Percentiles rank a stretch among this genome's conserved stretches.
These are phyloP conservation scores for Periophthalmus magnuspinnatus DNA, from an alignment of 2,797 vertebrate genomes.

Conservation along the genomic window DNA sequence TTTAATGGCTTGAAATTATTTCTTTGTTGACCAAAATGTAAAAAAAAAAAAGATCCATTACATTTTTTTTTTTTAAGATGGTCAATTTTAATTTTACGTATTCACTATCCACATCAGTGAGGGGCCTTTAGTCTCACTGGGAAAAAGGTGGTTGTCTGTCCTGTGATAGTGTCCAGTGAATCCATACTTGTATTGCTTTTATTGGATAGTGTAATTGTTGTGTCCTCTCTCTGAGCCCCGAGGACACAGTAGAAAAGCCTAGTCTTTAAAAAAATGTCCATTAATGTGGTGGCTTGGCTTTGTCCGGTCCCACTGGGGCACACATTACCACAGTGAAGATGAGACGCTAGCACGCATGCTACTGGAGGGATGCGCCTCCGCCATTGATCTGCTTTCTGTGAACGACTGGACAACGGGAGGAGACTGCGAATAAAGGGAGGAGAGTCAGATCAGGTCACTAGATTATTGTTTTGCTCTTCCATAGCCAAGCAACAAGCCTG, in stretches of 20 bases:
- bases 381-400: slow-evolving; percentile 60
- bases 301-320: slow-evolving; percentile 59
- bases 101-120: slow-evolving; percentile 36
- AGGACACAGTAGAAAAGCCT: slow-evolving; percentile 50
- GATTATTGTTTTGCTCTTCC: slow-evolving; percentile 29
- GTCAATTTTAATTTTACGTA: slow-evolving; percentile 20
- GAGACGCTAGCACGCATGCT: slow-evolving; percentile 52
- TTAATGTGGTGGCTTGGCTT: slow-evolving; percentile 64
- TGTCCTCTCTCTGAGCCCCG: slow-evolving; percentile 43
- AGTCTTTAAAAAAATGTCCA: slow-evolving; percentile 44
- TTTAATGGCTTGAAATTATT: slow-evolving; percentile 16
- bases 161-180: slow-evolving; percentile 38
- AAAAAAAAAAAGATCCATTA: background rate
- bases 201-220: slow-evolving; percentile 51
- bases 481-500: background rate
- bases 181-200: slow-evolving; percentile 48
- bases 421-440: slow-evolving; percentile 25
- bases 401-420: slow-evolving; percentile 47
- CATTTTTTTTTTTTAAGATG: slow-evolving; percentile 10
- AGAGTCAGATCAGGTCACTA: slow-evolving; percentile 50
- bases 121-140: slow-evolving; percentile 12
- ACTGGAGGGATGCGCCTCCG: slow-evolving; percentile 53
- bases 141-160: slow-evolving; percentile 14
- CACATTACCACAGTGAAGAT: slow-evolving; percentile 61
- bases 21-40: slow-evolving; percentile 9